Percentiles rank a stretch among this genome's conserved stretches.
These are phyloP conservation scores for Acrossocheilus wenchowensis DNA, from an alignment of 2,797 vertebrate genomes.

Conservation along the genomic window DNA sequence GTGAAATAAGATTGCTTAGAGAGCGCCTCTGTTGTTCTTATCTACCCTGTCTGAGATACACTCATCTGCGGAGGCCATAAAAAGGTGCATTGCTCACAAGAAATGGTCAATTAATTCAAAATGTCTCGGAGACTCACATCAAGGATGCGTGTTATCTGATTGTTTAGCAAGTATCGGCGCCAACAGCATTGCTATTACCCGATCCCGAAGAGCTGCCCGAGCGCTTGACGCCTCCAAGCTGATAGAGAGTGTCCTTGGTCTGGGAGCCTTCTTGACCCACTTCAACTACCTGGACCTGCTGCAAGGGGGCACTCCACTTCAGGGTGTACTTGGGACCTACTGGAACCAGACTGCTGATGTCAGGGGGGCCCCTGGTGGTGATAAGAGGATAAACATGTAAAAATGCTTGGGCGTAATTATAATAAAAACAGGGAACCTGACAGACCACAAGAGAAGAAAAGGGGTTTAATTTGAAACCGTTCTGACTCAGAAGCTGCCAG, in stretches of 20 bases:
- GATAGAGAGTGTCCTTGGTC: slow-evolving; percentile 80
- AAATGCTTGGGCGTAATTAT: slow-evolving; percentile 66
- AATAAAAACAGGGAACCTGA: slow-evolving; percentile 50
- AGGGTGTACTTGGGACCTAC: slow-evolving; percentile 93
- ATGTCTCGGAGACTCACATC: slow-evolving; percentile 7
- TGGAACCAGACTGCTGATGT: slow-evolving; percentile 92
- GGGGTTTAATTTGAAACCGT: neutral
- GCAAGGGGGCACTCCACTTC: slow-evolving; percentile 92
- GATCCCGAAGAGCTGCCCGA: slow-evolving; percentile 57
- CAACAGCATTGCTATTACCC: slow-evolving; percentile 66
- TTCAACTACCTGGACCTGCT: slow-evolving; percentile 94
- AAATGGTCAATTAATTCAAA: slow-evolving; percentile 37
- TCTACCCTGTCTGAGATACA: slow-evolving; percentile 41
- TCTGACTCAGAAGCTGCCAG: neutral
- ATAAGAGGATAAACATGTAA: slow-evolving; percentile 17
- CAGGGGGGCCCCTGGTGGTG: slow-evolving; percentile 85
- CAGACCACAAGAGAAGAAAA: slow-evolving; percentile 53
- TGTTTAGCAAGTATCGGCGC: neutral
- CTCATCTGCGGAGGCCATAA: slow-evolving; percentile 37
- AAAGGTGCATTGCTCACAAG: slow-evolving; percentile 43
- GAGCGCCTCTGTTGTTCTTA: slow-evolving; percentile 42
- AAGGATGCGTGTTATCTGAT: neutral
- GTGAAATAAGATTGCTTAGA: slow-evolving; percentile 76
- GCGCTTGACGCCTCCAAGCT: slow-evolving; percentile 77
- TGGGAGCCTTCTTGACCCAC: slow-evolving; percentile 86